Conservation (phyloP, 2,113 vertebrate species). For the Todiramphus chloris region DNA sequence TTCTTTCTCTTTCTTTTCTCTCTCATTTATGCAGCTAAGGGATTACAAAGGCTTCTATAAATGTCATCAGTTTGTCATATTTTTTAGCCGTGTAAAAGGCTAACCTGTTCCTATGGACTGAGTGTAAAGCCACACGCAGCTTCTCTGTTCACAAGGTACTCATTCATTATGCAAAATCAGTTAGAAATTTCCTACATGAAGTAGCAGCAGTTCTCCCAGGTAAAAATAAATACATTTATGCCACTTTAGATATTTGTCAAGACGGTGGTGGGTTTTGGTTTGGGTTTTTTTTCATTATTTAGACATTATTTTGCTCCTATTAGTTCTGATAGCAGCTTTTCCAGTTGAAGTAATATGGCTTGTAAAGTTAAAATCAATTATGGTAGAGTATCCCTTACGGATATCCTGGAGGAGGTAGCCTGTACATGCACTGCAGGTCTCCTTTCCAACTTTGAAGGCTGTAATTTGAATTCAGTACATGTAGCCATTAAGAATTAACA, state of each 20-base stretch:
- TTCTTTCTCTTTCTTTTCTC: not conserved
- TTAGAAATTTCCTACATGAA: not conserved
- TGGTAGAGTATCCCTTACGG: not conserved
- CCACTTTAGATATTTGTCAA: not conserved
- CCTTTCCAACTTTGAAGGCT: not conserved
- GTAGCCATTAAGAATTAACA: constrained; percentile 37
- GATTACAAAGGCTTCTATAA: not conserved
- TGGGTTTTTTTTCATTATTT: not conserved
- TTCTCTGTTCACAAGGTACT: not conserved
- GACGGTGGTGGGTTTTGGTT: rapidly evolving
- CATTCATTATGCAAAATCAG: not conserved
- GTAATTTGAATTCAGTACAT: not conserved
- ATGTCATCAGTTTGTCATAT: not conserved
- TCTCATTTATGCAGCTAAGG: not conserved
- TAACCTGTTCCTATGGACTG: too few relatives aligned
- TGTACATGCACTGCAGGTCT: not conserved
- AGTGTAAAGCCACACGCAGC: not conserved
- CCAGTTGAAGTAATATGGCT: constrained; percentile 27
- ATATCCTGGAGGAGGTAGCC: not conserved
- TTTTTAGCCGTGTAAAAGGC: not conserved
- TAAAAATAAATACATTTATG: constrained; percentile 8
- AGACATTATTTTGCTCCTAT: not conserved
- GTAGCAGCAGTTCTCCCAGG: not conserved
- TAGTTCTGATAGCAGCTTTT: constrained; percentile 31
- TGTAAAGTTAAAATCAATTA: constrained; percentile 46